Evolutionary conservation across 1,140 invertebrate species (phyloP).

Genomic region (Colletes gigas): DNA sequence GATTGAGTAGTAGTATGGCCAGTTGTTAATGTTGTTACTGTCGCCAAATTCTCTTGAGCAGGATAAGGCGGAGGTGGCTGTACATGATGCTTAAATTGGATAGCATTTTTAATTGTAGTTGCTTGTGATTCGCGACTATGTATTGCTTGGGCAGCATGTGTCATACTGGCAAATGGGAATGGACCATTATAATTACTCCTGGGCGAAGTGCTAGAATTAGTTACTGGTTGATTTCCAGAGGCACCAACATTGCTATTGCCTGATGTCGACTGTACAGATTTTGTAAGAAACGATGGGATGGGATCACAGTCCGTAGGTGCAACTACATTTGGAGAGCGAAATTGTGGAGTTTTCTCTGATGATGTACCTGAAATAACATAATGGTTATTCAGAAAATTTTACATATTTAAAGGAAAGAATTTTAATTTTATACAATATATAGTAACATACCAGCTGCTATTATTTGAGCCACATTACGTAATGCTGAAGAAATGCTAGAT

Average conservation of each 20-base stretch:
- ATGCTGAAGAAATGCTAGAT: constrained; percentile 74
- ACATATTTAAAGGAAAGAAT: neutral
- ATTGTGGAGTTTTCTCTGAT: constrained; percentile 80
- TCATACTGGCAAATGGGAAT: constrained; percentile 95
- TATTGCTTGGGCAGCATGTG: constrained; percentile 87
- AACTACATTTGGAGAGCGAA: constrained; percentile 92
- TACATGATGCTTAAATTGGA: constrained; percentile 79
- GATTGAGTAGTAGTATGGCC: constrained; percentile 71
- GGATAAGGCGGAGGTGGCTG: constrained; percentile 80
- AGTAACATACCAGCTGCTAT: constrained; percentile 75
- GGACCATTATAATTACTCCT: constrained; percentile 83
- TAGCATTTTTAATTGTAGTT: constrained; percentile 76
- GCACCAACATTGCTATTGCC: constrained; percentile 63
- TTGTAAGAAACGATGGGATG: constrained; percentile 80
- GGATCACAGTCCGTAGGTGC: constrained; percentile 88
- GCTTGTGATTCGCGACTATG: constrained; percentile 79
- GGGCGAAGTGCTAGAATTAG: constrained; percentile 69
- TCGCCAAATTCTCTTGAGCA: constrained; percentile 72
- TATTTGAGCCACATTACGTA: constrained; percentile 78
- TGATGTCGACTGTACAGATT: constrained; percentile 71
- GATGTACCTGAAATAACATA: constrained; percentile 73
- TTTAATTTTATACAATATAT: neutral
- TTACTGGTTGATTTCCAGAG: constrained; percentile 63
- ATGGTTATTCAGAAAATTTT: neutral
- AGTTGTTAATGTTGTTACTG: constrained; percentile 65